Evolutionary conservation across 1,140 invertebrate genomes (phyloP).

Genomic region (Eueides isabella): DNA sequence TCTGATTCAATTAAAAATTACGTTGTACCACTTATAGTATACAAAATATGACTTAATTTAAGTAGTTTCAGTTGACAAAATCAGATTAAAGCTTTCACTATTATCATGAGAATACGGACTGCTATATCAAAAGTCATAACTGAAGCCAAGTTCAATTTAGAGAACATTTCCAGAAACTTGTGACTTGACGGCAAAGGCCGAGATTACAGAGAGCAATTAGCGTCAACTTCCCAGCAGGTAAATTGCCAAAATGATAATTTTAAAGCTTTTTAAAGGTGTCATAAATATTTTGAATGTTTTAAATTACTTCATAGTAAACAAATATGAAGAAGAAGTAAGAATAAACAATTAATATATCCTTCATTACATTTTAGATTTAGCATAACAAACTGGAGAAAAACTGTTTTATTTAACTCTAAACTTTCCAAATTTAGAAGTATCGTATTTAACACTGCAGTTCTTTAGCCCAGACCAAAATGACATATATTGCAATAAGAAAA

Average conservation of each 20-base stretch:
- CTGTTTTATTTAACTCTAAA: too few species aligned
- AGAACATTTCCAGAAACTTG: slow-evolving; percentile 33
- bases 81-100: slow-evolving; percentile 6
- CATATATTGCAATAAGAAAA: too few species aligned
- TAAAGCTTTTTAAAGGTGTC: background rate
- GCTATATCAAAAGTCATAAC: slow-evolving; percentile 30
- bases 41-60: background rate
- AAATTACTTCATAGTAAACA: too few species aligned
- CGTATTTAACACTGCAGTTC: too few species aligned
- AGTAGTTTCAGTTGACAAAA: background rate
- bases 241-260: slow-evolving; percentile 45
- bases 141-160: slow-evolving; percentile 28
- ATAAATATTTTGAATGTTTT: background rate
- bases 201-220: slow-evolving; percentile 44
- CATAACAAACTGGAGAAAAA: too few species aligned
- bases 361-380: too few species aligned
- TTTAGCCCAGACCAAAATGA: too few species aligned
- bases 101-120: slow-evolving; percentile 16
- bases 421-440: too few species aligned
- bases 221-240: slow-evolving; percentile 40
- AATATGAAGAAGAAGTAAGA: too few species aligned
- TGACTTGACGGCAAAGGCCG: slow-evolving; percentile 33
- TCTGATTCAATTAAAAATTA: too few species aligned
- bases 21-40: too few species aligned
- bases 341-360: too few species aligned